Percentiles rank a stretch among this genome's conserved stretches.
Conservation (phyloP, 2,888 invertebrate genomes). For the Enchytraeus crypticus region DNA sequence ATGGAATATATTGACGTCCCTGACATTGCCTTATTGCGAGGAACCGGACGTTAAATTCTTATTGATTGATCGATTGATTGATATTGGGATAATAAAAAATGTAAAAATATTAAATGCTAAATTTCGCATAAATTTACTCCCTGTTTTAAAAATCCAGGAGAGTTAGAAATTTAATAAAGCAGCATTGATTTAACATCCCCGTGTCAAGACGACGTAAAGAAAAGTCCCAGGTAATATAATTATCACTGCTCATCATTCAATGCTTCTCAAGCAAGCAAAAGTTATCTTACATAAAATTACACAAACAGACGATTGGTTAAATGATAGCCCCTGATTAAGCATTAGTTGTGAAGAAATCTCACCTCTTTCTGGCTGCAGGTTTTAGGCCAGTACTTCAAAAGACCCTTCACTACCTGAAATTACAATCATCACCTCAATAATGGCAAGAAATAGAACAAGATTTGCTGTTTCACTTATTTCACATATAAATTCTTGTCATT, state of each 20-base stretch:
- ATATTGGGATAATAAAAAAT: background rate
- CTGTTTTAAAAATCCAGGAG: background rate
- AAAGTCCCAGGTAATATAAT: too few species aligned
- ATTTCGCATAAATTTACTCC: background rate
- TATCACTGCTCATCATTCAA: too few species aligned
- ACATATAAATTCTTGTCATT: too few species aligned
- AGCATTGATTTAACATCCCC: too few species aligned
- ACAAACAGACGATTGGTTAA: too few species aligned
- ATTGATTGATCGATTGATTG: too few species aligned
- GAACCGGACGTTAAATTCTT: too few species aligned
- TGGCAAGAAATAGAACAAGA: background rate
- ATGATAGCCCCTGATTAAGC: background rate
- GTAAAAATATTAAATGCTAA: background rate
- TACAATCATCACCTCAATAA: background rate
- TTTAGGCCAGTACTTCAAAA: slow-evolving; percentile 97
- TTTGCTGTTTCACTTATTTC: background rate
- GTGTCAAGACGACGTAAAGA: too few species aligned
- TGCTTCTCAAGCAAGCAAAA: too few species aligned
- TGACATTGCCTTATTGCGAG: too few species aligned
- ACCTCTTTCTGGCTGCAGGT: slow-evolving; percentile 94
- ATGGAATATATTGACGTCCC: too few species aligned
- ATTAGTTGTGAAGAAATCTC: background rate
- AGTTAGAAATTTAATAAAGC: background rate
- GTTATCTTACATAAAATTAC: too few species aligned
- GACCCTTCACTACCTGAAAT: slow-evolving; percentile 66